Percentiles rank a stretch among this genome's conserved stretches.
Evolutionary conservation across 2,797 vertebrate species (phyloP).

Genomic region (Iguana delicatissima): DNA sequence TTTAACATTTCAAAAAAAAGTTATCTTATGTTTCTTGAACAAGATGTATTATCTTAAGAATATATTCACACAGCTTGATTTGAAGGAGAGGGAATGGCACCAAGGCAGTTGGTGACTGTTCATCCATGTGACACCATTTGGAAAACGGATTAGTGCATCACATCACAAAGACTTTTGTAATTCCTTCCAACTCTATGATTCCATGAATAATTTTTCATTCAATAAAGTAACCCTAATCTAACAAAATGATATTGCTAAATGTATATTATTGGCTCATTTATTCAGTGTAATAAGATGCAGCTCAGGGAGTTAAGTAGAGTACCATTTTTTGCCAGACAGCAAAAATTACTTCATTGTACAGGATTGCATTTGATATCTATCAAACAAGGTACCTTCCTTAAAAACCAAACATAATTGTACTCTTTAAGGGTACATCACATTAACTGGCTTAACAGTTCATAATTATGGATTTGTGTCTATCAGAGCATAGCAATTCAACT

Average conservation of each 20-base stretch:
- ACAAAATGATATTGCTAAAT: background rate
- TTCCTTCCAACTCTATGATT: no score
- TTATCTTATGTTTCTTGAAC: background rate
- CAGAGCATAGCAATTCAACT: background rate
- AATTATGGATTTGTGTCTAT: background rate
- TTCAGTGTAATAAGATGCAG: background rate
- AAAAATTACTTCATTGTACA: background rate
- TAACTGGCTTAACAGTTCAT: background rate
- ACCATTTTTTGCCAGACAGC: background rate
- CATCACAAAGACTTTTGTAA: background rate
- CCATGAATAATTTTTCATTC: background rate
- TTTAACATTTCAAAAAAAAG: background rate
- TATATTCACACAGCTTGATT: background rate
- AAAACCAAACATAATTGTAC: background rate
- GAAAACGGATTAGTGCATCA: background rate
- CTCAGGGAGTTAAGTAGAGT: background rate
- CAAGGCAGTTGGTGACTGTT: no score
- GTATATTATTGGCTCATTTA: background rate
- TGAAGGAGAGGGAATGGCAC: no score
- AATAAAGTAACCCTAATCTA: background rate
- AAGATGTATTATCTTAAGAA: background rate
- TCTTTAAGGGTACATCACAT: background rate
- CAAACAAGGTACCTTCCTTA: background rate
- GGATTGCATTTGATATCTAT: background rate
- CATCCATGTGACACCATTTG: background rate